Conservation (phyloP, 1,140 invertebrate species). For the Caenorhabditis elegans region DNA sequence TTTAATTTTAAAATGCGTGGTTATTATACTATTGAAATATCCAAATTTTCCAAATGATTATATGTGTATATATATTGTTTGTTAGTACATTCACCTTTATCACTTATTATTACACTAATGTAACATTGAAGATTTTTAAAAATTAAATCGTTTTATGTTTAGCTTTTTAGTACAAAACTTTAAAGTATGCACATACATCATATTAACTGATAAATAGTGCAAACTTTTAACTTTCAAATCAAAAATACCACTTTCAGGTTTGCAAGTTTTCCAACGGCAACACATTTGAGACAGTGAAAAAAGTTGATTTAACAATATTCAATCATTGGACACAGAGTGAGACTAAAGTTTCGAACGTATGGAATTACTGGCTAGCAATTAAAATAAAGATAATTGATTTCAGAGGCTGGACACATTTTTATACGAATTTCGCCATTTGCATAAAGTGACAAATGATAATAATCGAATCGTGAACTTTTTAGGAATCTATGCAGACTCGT, state of each 20-base stretch:
- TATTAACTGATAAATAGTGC: conserved; percentile 9
- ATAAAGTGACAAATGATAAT: conserved; percentile 41
- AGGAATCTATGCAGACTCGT: conserved; percentile 40
- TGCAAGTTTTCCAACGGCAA: conserved; percentile 14
- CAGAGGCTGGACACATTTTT: conserved; percentile 47
- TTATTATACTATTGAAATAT: too few species aligned
- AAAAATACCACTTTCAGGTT: background rate
- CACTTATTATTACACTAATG: too few species aligned
- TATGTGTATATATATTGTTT: too few species aligned
- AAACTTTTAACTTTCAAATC: background rate
- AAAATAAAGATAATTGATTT: conserved; percentile 5
- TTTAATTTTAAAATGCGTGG: too few species aligned
- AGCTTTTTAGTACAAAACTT: too few species aligned
- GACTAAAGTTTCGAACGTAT: conserved; percentile 35
- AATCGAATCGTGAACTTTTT: conserved; percentile 44
- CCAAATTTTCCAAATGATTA: too few species aligned
- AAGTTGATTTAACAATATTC: conserved; percentile 47
- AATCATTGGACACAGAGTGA: conserved; percentile 44
- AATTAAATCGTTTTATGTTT: too few species aligned
- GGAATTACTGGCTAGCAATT: background rate
- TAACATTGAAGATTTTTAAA: too few species aligned
- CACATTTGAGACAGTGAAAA: conserved; percentile 36
- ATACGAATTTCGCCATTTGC: conserved; percentile 43
- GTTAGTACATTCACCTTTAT: too few species aligned
- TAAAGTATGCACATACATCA: too few species aligned